Evolutionary conservation across 2,797 vertebrate species (phyloP).

Genomic region (Mycteria americana): DNA sequence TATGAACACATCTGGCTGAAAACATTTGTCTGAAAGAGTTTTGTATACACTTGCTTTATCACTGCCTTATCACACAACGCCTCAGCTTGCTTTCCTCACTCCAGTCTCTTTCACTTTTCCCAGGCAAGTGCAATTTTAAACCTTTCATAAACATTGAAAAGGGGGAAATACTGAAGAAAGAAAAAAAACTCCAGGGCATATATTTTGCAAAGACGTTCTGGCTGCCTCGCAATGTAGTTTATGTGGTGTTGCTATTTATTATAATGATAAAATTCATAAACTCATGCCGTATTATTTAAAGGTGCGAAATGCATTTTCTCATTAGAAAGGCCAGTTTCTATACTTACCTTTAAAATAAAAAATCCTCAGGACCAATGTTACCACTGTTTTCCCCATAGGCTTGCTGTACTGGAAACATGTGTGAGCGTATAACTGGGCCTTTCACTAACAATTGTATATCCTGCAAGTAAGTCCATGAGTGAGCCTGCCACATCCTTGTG

Average conservation of each 20-base stretch:
- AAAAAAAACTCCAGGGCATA: background rate
- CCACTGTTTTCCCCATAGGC: background rate
- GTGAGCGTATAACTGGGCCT: background rate
- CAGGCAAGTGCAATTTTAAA: background rate
- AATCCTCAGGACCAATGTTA: background rate
- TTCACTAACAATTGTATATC: background rate
- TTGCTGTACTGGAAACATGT: background rate
- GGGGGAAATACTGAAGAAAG: background rate
- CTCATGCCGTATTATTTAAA: background rate
- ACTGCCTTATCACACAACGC: background rate
- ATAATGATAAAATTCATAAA: background rate
- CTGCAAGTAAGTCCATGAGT: background rate
- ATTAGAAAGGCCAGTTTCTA: background rate
- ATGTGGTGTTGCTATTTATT: background rate
- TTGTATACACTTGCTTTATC: background rate
- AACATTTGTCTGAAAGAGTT: background rate
- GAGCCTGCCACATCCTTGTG: background rate
- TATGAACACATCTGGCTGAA: background rate
- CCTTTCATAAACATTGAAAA: conserved; percentile 7
- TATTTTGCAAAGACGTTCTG: background rate
- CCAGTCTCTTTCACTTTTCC: background rate
- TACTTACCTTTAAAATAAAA: background rate
- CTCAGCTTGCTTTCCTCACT: background rate
- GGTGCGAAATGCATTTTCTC: background rate
- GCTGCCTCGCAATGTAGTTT: background rate